Percentiles rank a stretch among this genome's conserved stretches.
These are phyloP conservation scores for Phoebastria nigripes DNA, from an alignment of 2,797 vertebrate genomes.

Conservation along the genomic window DNA sequence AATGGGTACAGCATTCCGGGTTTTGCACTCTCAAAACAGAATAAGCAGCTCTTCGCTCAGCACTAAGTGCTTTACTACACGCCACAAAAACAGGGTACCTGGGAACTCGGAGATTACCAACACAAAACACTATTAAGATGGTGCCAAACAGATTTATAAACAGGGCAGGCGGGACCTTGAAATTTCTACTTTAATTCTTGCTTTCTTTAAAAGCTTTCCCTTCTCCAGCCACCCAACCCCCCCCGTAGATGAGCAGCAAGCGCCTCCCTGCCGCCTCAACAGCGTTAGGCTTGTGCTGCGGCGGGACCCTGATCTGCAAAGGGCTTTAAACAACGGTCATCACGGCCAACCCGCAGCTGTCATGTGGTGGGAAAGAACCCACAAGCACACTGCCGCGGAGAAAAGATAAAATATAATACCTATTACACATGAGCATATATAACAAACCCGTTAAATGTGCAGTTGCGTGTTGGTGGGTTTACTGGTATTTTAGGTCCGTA, in stretches of 20 bases:
- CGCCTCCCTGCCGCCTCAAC: neutral
- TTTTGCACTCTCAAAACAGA: neutral
- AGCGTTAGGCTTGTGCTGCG: accelerated
- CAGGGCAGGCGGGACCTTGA: neutral
- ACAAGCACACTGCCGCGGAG: neutral
- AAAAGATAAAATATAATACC: too few species aligned
- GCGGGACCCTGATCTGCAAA: neutral
- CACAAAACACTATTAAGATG: neutral
- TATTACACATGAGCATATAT: accelerated
- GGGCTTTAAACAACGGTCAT: accelerated
- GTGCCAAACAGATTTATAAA: neutral
- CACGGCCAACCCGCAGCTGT: accelerated
- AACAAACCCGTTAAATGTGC: accelerated
- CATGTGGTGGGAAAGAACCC: neutral
- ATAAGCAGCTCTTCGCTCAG: neutral
- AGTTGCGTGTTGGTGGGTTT: accelerated
- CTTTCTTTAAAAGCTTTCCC: neutral
- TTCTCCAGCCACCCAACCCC: neutral
- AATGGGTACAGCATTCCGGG: neutral
- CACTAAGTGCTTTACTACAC: neutral
- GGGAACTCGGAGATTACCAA: neutral
- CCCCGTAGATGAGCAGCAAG: accelerated
- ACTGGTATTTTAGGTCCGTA: accelerated
- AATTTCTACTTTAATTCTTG: accelerated
- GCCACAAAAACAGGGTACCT: neutral